phyloP scores from a whole-genome alignment of 2,888 invertebrate genomes.

The Rosalia funebris region DNA sequence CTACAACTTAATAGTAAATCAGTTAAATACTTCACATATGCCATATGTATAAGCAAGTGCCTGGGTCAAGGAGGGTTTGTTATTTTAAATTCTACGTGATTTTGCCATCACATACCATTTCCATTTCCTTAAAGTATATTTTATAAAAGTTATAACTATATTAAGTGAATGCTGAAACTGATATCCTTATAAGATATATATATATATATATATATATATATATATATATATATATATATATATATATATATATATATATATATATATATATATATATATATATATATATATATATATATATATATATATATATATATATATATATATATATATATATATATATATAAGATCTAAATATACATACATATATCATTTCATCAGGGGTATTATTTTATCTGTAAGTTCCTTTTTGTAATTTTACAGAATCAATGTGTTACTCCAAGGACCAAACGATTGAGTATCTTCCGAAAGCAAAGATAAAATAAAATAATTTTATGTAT shows the following conservation, averaged over 20 bases:
- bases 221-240: too few relatives aligned
- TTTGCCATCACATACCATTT: slow-evolving; percentile 27
- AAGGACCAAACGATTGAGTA: slow-evolving; percentile 40
- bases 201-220: too few relatives aligned
- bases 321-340: too few relatives aligned
- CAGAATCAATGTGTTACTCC: slow-evolving; percentile 44
- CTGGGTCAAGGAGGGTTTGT: neutral
- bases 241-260: too few relatives aligned
- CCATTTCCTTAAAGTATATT: slow-evolving; percentile 7
- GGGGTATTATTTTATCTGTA: too few relatives aligned
- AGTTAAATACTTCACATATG: slow-evolving; percentile 17
- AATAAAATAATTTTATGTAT: slow-evolving; percentile 11
- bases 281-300: too few relatives aligned
- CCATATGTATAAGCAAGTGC: neutral
- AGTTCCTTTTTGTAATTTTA: slow-evolving; percentile 29
- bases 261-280: too few relatives aligned
- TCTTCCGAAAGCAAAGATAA: slow-evolving; percentile 41
- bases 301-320: too few relatives aligned
- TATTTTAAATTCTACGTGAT: slow-evolving; percentile 8
- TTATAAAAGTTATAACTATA: neutral
- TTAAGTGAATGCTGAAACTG: slow-evolving; percentile 5
- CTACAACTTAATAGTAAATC: slow-evolving; percentile 1
- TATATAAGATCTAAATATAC: too few relatives aligned
- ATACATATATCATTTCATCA: too few relatives aligned
- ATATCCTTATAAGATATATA: too few relatives aligned